Base-by-base conservation (phyloP, 2,888 invertebrate species). In the Neoaliturus tenellus region DNA sequence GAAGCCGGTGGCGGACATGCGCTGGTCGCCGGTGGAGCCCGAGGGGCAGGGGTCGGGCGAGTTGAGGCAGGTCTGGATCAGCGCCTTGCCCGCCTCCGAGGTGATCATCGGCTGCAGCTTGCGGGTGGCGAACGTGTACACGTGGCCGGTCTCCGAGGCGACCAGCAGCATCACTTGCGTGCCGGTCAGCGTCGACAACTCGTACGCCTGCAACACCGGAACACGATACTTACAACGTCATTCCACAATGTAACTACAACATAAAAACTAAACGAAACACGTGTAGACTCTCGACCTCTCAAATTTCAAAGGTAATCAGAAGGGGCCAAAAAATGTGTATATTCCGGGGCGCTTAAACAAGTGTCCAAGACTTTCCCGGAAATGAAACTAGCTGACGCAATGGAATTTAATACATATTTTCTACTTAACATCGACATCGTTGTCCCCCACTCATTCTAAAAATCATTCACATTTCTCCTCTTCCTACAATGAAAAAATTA, bases 61-160 rank as follows among this genome's bases (percentile, higher is more conserved):
- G 92, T 99, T 99, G 86, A 99, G 94, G 91, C 99, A 99, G 88
- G 98, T 99, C 92, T 99, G 99, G 89, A 99, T 99, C 88, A 99
- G 93, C 87, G 98, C 96, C 91, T 99, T 99, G 88, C 99, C 99
- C 85, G 97, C 96, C 90, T 97, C 97, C 88, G 98, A 98, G 73
- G 98, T 99, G 91, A 99, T 99, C 99, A 99, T 99, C 87, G 99
- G 99, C 91, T 99, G 98, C 82, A 99, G 94, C 91, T 98, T 98
- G 88, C 98, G 94, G 88, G 99, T 99, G 86, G 99, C 99, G 92
- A 99, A 99, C 86, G 99, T 99, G 93, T 99, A 99, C 89, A 99
- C 99, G 92, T 99, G 99, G 82, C 99, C 99, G 25, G 99, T 99
- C 92, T 99, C 99, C 87, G 98, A 98, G 85, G 99, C 99, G 87